These are phyloP conservation scores for Fopius arisanus DNA, from an alignment of 1,140 invertebrate species.

Conservation along the genomic window DNA sequence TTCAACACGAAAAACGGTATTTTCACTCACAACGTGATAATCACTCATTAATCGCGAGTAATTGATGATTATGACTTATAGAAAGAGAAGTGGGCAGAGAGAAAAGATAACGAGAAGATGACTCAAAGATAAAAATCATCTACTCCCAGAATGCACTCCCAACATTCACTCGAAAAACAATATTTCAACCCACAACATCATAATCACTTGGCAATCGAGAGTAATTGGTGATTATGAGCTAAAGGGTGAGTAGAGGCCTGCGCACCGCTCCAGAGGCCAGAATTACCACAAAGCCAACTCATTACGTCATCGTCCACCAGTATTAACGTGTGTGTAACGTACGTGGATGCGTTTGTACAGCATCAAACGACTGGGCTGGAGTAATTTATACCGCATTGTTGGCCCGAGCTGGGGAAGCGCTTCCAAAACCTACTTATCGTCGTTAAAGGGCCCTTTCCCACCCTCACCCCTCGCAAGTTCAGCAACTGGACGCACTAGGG, in stretches of 20 bases:
- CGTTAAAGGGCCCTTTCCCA: not conserved
- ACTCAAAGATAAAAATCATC: no score
- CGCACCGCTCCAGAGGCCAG: not conserved
- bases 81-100: no score
- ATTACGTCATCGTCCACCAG: not conserved
- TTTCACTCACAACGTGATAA: no score
- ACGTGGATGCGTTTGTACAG: not conserved
- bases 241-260: not conserved
- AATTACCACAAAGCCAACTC: not conserved
- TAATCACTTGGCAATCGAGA: not conserved
- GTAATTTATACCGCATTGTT: constrained; percentile 1
- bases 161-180: no score
- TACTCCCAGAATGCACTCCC: no score
- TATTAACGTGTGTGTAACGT: not conserved
- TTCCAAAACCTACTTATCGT: not conserved
- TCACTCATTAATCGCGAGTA: no score
- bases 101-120: no score
- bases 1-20: no score
- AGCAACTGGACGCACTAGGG: not conserved
- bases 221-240: not conserved
- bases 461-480: not conserved
- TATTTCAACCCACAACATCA: no score
- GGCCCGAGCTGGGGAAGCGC: not conserved
- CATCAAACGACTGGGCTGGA: not conserved
- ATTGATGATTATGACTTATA: no score